phyloP scores from a whole-genome alignment of 1,140 invertebrate species.

The Bombus breviceps region DNA sequence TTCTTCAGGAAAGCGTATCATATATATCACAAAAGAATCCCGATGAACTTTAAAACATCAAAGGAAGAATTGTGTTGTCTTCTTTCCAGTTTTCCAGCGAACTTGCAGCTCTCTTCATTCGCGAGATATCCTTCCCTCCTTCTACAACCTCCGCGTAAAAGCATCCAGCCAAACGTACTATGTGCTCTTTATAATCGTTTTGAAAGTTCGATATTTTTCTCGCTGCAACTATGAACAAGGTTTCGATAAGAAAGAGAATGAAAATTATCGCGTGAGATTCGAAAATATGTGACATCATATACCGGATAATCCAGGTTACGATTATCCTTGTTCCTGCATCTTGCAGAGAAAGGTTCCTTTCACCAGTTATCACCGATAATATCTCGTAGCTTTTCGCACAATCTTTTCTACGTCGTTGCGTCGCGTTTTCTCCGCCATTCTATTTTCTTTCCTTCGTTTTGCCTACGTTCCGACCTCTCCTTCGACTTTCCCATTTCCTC shows the following conservation, averaged over 20 bases:
- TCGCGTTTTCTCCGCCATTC: conserved; percentile 6
- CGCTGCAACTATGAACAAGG: not conserved
- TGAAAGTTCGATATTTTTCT: not conserved
- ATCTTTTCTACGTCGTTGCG: conserved; percentile 13
- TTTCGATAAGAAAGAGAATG: no score
- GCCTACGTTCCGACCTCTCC: no score
- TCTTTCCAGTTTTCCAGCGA: not conserved
- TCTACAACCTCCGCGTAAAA: not conserved
- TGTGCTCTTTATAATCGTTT: not conserved
- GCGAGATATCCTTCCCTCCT: not conserved
- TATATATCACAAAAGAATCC: not conserved
- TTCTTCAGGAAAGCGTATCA: not conserved
- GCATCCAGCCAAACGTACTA: not conserved
- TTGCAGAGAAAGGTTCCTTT: not conserved
- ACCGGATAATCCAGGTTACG: not conserved
- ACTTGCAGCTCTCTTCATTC: not conserved
- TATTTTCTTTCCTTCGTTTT: conserved; percentile 23
- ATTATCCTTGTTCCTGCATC: not conserved
- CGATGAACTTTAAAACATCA: not conserved
- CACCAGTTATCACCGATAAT: conserved; percentile 23
- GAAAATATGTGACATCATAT: not conserved
- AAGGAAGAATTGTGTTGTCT: not conserved
- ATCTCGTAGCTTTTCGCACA: conserved; percentile 23
- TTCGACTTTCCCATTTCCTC: conserved; percentile 41
- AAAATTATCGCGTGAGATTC: not conserved